Evolutionary conservation across 2,113 vertebrate species (phyloP), one percentile per base, ranked within the genome.

Genomic region (Chlorocebus sabaeus): DNA sequence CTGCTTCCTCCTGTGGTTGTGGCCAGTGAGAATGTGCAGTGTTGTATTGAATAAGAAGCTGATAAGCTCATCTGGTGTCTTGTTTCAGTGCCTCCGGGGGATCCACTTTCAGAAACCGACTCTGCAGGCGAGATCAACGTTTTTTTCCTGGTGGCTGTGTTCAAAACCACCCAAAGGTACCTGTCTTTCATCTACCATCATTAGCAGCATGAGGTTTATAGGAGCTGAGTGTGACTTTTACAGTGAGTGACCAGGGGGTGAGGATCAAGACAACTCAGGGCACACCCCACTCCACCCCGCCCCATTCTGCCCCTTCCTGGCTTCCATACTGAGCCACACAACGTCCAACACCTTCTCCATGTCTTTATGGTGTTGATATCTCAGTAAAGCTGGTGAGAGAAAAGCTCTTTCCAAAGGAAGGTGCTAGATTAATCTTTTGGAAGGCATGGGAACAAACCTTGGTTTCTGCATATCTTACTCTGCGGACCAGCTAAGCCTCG

Each of bases 161-260:
- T 98, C 98, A 57, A 98, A 99, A 97, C 98, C 98, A 72, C 98
- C 98, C 10, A 98, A 97, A 99, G 99, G 99, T 99, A 97, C 0
- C 30, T 25, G 13, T 43, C 25, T 80, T 72, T 32, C 20, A 35
- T 32, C 64, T 40, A 0, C 23, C 10, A 10, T 38, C 3, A 2
- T 30, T 52, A 82, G 14, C 14, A 38, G 38, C 25, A 20, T n/a
- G 8, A 82, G 17, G 17, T 25, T 68, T 40, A 10, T 5, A 12
- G 78, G 92, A 52, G 48, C 40, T 1, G 68, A 52, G 25, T 61
- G 52, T 82, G 52, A 68, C 23, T 40, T 5, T 67, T 40, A 3
- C 17, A 45, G 27, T 38, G 48, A 45, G 27, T 27, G 45, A 38
- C 18, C 25, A 12, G 70, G 23, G 48, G 12, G 5, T 2, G 13